A percentile compares a stretch with the other conserved stretches of the same genome.
These are phyloP conservation scores for Syngnathoides biaculeatus DNA, from an alignment of 2,113 vertebrate species.

Conservation along the genomic window DNA sequence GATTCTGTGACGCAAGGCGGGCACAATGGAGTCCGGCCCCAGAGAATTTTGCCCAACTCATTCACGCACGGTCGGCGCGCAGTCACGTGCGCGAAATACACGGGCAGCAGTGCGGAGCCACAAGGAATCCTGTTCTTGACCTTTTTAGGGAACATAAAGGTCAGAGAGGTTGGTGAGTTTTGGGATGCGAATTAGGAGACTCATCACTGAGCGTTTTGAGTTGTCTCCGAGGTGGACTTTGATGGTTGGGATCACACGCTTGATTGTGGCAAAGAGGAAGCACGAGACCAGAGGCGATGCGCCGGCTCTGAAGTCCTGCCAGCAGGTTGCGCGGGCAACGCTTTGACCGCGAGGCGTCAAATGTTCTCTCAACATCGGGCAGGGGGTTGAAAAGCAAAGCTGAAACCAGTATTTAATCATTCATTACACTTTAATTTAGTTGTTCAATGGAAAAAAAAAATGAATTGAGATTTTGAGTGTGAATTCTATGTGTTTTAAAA, in stretches of 20 bases:
- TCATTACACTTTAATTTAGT: too few species aligned
- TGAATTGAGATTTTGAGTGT: too few species aligned
- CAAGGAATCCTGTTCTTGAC: slow-evolving; percentile 16
- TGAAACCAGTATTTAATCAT: too few species aligned
- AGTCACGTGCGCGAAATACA: slow-evolving; percentile 12
- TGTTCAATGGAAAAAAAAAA: too few species aligned
- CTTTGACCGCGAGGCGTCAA: slow-evolving; percentile 41
- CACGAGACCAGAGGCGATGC: slow-evolving; percentile 2
- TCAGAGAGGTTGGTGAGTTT: slow-evolving; percentile 18
- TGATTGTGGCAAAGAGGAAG: slow-evolving; percentile 16
- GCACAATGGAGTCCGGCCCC: background rate
- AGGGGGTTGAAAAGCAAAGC: slow-evolving; percentile 25
- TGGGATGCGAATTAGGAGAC: slow-evolving; percentile 5
- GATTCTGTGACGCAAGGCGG: slow-evolving; percentile 13
- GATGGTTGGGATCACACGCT: slow-evolving; percentile 1
- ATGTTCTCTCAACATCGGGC: slow-evolving; percentile 11
- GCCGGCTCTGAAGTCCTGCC: background rate
- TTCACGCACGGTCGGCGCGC: background rate
- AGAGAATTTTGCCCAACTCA: background rate
- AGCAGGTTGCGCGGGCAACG: background rate
- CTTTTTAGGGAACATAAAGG: slow-evolving; percentile 27
- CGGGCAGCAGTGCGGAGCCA: slow-evolving; percentile 10
- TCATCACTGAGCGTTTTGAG: slow-evolving; percentile 23
- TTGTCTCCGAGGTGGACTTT: slow-evolving; percentile 4
- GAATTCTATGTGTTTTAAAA: too few species aligned